Conservation (phyloP, 2,113 vertebrate species). For the Daphoenositta chrysoptera region DNA sequence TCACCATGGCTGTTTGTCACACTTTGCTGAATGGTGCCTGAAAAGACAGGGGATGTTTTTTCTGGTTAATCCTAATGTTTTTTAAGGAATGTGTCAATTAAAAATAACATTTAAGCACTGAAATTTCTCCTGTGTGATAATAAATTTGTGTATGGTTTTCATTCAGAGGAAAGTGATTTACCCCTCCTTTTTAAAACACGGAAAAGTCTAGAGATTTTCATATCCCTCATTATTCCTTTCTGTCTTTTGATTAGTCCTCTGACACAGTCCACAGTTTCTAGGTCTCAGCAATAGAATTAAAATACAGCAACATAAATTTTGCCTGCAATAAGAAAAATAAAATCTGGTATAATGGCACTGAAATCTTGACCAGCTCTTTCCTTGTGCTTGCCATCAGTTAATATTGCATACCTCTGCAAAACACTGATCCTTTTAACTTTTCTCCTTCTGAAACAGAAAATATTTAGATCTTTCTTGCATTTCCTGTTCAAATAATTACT, state of each 20-base stretch:
- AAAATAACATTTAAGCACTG: neutral
- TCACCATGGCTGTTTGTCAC: neutral
- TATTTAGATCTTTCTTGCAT: neutral
- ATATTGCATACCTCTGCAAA: neutral
- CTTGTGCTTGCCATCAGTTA: neutral
- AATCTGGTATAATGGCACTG: neutral
- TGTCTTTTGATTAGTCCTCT: neutral
- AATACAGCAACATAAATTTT: neutral
- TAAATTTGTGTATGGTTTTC: neutral
- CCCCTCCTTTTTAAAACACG: neutral
- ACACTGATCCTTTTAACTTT: neutral
- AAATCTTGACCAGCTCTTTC: neutral
- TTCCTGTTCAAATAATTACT: neutral
- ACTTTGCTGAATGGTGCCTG: neutral
- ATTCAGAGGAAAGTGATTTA: neutral
- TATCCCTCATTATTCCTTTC: fast-evolving
- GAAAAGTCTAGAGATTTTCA: neutral
- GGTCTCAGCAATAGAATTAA: neutral
- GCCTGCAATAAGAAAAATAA: neutral
- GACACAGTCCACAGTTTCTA: neutral
- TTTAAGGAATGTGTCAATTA: neutral
- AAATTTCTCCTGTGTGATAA: neutral
- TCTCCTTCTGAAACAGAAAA: neutral
- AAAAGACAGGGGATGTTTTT: neutral
- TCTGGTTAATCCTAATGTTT: neutral